These are phyloP conservation scores for Abrostola tripartita DNA, from an alignment of 2,888 invertebrate genomes.

Conservation along the genomic window DNA sequence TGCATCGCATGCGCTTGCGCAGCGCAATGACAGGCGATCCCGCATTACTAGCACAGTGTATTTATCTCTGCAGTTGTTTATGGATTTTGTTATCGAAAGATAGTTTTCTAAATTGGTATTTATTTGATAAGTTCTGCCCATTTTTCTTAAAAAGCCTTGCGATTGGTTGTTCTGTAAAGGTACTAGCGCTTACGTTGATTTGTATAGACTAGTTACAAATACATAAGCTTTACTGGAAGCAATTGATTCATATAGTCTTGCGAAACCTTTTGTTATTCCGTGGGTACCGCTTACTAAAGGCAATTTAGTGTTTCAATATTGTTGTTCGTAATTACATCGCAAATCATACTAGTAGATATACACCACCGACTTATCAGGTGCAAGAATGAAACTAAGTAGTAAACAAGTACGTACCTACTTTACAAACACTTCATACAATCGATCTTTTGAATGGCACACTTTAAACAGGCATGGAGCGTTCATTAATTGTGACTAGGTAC, in stretches of 20 bases:
- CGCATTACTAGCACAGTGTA: slow-evolving; percentile 32
- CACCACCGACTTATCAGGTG: not conserved
- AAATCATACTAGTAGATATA: slow-evolving; percentile 22
- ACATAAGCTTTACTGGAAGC: slow-evolving; percentile 28
- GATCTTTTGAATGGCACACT: too few relatives aligned
- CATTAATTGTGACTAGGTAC: too few relatives aligned
- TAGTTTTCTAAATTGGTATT: not conserved
- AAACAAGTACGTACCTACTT: too few relatives aligned
- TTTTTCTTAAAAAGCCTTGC: not conserved
- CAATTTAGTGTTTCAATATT: slow-evolving; percentile 45
- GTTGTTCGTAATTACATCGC: slow-evolving; percentile 33
- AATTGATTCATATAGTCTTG: slow-evolving; percentile 52
- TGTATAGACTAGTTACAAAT: slow-evolving; percentile 19
- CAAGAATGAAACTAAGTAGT: too few relatives aligned
- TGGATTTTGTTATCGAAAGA: not conserved
- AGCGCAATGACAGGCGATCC: slow-evolving; percentile 51
- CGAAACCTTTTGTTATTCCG: slow-evolving; percentile 48
- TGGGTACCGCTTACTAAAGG: slow-evolving; percentile 31
- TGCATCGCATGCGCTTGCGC: slow-evolving; percentile 72
- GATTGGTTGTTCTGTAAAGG: not conserved
- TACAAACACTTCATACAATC: too few relatives aligned
- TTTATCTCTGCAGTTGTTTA: slow-evolving; percentile 30
- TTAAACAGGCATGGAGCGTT: too few relatives aligned
- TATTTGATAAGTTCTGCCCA: not conserved
- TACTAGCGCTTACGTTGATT: not conserved